Evolutionary conservation across 2,888 invertebrate genomes (phyloP).

Genomic region (Alitta virens): DNA sequence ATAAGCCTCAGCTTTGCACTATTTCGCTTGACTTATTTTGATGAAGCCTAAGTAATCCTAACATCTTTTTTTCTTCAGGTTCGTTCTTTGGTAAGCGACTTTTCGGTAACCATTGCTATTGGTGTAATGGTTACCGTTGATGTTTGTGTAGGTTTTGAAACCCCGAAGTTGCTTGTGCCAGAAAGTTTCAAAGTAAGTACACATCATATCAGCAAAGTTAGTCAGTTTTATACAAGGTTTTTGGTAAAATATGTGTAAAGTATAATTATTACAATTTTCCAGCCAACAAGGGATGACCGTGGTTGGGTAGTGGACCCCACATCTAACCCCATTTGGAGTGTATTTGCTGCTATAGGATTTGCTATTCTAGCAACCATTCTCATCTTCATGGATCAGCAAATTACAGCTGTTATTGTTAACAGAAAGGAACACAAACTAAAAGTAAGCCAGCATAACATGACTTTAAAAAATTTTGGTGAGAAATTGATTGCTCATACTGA

Average conservation of each 20-base stretch:
- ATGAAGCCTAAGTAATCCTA: too few species aligned
- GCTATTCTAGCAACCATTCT: constrained; percentile 91
- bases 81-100: constrained; percentile 88
- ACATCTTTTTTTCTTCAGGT: constrained; percentile 63
- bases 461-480: too few species aligned
- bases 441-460: constrained; percentile 33
- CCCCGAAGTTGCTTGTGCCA: constrained; percentile 88
- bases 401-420: constrained; percentile 97
- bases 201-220: not conserved
- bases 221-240: not conserved
- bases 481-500: too few species aligned
- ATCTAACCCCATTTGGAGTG: constrained; percentile 73
- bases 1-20: too few species aligned
- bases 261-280: too few species aligned
- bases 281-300: constrained; percentile 41
- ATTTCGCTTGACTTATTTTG: too few species aligned
- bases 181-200: constrained; percentile 19
- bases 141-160: constrained; percentile 76
- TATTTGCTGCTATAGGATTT: constrained; percentile 78
- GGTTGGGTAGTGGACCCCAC: constrained; percentile 50
- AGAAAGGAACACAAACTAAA: constrained; percentile 87
- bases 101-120: constrained; percentile 95
- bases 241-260: too few species aligned
- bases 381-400: constrained; percentile 99
- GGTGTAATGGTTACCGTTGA: constrained; percentile 86